These are phyloP conservation scores for Caenorhabditis zanzibari DNA, from an alignment of 2,888 invertebrate species.

Conservation along the genomic window DNA sequence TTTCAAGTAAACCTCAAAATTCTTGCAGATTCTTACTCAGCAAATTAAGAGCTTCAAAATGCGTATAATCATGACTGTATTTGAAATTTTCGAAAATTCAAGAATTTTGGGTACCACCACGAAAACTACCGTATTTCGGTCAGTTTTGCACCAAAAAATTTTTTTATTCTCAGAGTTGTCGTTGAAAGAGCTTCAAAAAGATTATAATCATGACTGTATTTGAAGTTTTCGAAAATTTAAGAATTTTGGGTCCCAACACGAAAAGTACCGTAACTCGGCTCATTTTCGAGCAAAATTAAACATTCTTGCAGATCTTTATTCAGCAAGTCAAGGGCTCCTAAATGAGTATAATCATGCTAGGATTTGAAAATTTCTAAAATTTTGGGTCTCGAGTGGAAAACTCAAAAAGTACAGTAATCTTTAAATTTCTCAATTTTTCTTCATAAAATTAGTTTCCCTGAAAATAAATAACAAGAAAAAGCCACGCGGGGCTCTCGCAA, in stretches of 20 bases:
- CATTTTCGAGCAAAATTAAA: too few relatives aligned
- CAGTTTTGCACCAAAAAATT: too few relatives aligned
- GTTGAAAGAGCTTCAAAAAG: too few relatives aligned
- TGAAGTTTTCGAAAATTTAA: too few relatives aligned
- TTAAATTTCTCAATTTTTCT: too few relatives aligned
- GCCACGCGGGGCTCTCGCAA: conserved; percentile 5
- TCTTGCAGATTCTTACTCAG: background rate
- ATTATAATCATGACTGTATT: too few relatives aligned
- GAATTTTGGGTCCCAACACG: too few relatives aligned
- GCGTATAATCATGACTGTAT: background rate
- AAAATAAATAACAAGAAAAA: conserved; percentile 19
- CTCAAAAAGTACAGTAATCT: background rate
- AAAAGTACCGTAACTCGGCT: too few relatives aligned
- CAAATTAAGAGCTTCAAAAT: conserved; percentile 6
- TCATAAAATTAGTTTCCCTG: too few relatives aligned
- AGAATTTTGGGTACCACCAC: conserved; percentile 3
- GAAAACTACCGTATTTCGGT: background rate
- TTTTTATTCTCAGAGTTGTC: too few relatives aligned
- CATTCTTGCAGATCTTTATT: too few relatives aligned
- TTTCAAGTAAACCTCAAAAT: too few relatives aligned
- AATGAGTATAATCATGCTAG: background rate
- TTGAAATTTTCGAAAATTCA: background rate
- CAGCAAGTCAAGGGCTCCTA: background rate
- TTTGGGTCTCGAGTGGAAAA: background rate
- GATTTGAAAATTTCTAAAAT: background rate